Percentiles rank a stretch among this genome's conserved stretches.
These are phyloP conservation scores for Bettongia penicillata DNA, from an alignment of 2,113 vertebrate genomes.

Conservation along the genomic window DNA sequence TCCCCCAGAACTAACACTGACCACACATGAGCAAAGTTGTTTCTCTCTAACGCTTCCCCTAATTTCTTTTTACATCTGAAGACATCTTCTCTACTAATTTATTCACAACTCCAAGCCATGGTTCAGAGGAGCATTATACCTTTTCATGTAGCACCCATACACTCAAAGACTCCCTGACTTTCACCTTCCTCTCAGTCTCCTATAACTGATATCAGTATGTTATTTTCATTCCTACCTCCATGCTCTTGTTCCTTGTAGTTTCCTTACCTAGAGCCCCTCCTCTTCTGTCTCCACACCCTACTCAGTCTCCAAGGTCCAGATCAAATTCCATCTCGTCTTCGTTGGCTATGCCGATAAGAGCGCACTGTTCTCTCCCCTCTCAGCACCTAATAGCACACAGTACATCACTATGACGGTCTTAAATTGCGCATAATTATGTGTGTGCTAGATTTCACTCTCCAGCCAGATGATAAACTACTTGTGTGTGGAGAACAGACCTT, in stretches of 20 bases:
- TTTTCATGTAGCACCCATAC: background rate
- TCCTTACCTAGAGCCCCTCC: background rate
- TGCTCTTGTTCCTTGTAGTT: background rate
- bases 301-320: background rate
- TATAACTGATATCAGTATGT: background rate
- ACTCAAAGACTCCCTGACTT: background rate
- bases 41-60: background rate
- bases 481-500: background rate
- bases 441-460: background rate
- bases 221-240: background rate
- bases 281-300: background rate
- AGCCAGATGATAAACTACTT: background rate
- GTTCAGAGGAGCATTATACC: background rate
- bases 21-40: background rate
- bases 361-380: background rate
- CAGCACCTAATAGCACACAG: background rate
- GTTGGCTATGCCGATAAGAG: background rate
- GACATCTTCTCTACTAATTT: background rate
- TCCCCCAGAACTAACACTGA: background rate
- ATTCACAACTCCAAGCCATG: background rate
- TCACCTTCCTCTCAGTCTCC: background rate
- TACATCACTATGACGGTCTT: background rate
- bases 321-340: background rate
- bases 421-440: background rate
- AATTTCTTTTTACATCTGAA: background rate